Conservation (phyloP, 2,888 invertebrate genomes). For the Pseudococcus longispinus region DNA sequence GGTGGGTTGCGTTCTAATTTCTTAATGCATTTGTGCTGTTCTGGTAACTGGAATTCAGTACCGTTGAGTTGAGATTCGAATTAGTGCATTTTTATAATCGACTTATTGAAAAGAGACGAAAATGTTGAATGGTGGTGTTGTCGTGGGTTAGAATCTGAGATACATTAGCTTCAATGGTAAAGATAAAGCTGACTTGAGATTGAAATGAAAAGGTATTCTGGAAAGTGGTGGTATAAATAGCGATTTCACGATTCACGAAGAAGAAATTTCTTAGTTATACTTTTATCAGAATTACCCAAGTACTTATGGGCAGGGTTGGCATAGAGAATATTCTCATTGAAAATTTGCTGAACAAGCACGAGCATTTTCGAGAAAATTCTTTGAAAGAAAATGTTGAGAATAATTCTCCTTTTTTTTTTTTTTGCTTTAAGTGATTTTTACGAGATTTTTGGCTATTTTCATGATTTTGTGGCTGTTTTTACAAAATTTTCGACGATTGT, state of each 20-base stretch:
- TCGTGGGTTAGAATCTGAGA: neutral
- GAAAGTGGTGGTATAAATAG: neutral
- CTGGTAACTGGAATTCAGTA: constrained; percentile 19
- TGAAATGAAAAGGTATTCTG: neutral
- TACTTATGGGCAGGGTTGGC: too few species aligned
- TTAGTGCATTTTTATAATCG: neutral
- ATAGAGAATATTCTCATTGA: too few species aligned
- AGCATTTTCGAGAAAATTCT: too few species aligned
- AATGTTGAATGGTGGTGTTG: neutral
- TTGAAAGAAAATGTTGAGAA: too few species aligned
- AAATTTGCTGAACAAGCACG: too few species aligned
- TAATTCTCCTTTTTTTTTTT: too few species aligned
- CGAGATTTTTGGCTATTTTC: too few species aligned
- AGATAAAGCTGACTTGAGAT: neutral
- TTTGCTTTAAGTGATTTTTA: too few species aligned
- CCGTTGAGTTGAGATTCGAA: neutral
- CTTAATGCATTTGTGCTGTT: constrained; percentile 36
- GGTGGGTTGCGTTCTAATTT: constrained; percentile 29
- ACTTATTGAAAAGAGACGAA: constrained; percentile 10
- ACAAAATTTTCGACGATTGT: too few species aligned
- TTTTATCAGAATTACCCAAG: too few species aligned
- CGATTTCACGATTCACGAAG: neutral
- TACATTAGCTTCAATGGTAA: neutral
- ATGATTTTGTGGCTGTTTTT: too few species aligned
- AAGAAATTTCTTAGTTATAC: neutral